phyloP scores from a whole-genome alignment of 2,113 vertebrate genomes.

The Dipodomys spectabilis region DNA sequence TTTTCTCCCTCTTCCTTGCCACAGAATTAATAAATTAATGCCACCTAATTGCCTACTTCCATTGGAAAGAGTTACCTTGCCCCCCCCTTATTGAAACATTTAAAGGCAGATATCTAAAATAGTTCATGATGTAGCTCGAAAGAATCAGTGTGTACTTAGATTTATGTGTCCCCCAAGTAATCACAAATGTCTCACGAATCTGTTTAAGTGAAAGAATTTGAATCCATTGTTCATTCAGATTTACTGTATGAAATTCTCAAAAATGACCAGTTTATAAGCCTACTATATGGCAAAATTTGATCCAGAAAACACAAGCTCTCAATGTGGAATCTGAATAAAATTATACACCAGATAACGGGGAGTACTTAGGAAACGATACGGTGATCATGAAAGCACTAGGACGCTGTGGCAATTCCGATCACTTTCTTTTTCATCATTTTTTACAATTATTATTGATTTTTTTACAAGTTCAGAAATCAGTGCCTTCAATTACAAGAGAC shows the following conservation, averaged over 20 bases:
- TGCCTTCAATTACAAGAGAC: neutral
- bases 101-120: neutral
- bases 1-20: neutral
- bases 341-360: neutral
- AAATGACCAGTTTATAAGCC: neutral
- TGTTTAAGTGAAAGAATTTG: constrained; percentile 1
- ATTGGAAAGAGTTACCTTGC: neutral
- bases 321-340: neutral
- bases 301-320: neutral
- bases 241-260: neutral
- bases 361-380: neutral
- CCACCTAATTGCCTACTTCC: neutral
- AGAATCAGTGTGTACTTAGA: neutral
- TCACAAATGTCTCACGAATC: neutral
- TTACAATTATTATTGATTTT: neutral
- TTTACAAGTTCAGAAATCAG: neutral
- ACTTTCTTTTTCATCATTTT: neutral
- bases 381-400: neutral
- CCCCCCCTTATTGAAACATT: neutral
- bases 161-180: neutral
- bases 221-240: neutral
- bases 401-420: neutral
- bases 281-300: neutral
- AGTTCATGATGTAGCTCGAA: neutral
- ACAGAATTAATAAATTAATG: neutral